These are phyloP conservation scores for Abrostola tripartita DNA, from an alignment of 2,888 invertebrate genomes.

Conservation along the genomic window DNA sequence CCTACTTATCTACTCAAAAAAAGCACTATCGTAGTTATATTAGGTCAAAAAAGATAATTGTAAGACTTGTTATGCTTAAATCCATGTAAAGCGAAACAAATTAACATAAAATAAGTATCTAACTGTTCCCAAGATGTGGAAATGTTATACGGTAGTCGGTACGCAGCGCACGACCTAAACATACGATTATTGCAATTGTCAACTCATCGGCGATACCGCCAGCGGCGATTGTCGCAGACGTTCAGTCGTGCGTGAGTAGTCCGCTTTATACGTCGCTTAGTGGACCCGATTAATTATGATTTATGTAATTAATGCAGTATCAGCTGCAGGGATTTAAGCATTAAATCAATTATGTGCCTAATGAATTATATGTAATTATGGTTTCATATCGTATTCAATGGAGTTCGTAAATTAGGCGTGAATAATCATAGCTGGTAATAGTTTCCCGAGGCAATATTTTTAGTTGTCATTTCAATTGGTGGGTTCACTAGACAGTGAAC, in stretches of 20 bases:
- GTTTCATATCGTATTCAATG: conserved; percentile 9
- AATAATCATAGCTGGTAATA: too few relatives aligned
- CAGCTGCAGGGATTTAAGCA: conserved; percentile 20
- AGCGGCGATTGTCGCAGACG: conserved; percentile 18
- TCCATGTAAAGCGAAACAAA: too few relatives aligned
- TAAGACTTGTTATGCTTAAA: too few relatives aligned
- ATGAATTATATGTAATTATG: conserved; percentile 35
- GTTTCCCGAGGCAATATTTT: too few relatives aligned
- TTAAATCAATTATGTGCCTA: conserved; percentile 30
- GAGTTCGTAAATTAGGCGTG: background rate
- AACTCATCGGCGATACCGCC: conserved; percentile 14
- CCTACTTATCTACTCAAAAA: too few relatives aligned
- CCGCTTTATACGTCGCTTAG: conserved; percentile 26
- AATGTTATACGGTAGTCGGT: conserved; percentile 35
- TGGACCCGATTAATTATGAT: conserved; percentile 37
- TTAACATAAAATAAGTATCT: too few relatives aligned
- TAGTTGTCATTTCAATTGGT: too few relatives aligned
- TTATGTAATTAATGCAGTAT: conserved; percentile 22
- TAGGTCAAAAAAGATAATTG: too few relatives aligned
- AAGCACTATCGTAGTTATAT: too few relatives aligned
- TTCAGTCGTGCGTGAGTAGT: conserved; percentile 24
- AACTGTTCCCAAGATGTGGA: background rate
- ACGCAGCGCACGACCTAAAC: conserved; percentile 34
- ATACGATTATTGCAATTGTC: conserved; percentile 46
- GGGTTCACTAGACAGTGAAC: too few relatives aligned